Conservation (phyloP, 2,113 vertebrate species). For the Cairina moschata region DNA sequence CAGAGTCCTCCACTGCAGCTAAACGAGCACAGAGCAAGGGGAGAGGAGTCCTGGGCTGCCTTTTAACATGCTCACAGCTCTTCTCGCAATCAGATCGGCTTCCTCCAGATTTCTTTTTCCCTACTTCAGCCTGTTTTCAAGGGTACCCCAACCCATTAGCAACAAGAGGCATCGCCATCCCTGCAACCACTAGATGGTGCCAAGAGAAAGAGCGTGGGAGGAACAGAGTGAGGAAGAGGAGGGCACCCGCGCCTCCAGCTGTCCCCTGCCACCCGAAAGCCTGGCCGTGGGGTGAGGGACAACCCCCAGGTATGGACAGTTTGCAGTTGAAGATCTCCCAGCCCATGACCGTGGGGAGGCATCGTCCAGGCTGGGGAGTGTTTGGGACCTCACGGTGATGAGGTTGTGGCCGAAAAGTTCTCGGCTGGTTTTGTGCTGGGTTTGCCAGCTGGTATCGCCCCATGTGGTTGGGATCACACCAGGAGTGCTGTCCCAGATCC, state of each 20-base stretch:
- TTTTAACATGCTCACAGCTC: neutral
- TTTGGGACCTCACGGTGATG: neutral
- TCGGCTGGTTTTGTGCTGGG: neutral
- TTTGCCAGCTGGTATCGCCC: neutral
- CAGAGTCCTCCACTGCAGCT: neutral
- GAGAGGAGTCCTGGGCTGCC: neutral
- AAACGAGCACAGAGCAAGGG: neutral
- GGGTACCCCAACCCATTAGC: neutral
- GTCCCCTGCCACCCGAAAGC: neutral
- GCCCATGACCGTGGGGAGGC: neutral
- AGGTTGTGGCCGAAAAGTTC: neutral
- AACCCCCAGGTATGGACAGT: rapidly evolving
- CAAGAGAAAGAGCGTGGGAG: neutral
- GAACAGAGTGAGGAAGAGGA: neutral
- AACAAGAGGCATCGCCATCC: neutral
- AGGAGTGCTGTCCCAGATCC: neutral
- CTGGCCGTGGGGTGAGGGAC: neutral
- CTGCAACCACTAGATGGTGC: neutral
- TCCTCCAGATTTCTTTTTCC: neutral
- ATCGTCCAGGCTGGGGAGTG: rapidly evolving
- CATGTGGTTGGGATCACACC: too few species aligned
- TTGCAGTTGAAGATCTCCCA: neutral
- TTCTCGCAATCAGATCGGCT: neutral
- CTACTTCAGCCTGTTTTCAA: neutral
- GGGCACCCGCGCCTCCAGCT: neutral